Evolutionary conservation across 2,888 invertebrate species (phyloP).

Genomic region (Ochropleura leucogaster): DNA sequence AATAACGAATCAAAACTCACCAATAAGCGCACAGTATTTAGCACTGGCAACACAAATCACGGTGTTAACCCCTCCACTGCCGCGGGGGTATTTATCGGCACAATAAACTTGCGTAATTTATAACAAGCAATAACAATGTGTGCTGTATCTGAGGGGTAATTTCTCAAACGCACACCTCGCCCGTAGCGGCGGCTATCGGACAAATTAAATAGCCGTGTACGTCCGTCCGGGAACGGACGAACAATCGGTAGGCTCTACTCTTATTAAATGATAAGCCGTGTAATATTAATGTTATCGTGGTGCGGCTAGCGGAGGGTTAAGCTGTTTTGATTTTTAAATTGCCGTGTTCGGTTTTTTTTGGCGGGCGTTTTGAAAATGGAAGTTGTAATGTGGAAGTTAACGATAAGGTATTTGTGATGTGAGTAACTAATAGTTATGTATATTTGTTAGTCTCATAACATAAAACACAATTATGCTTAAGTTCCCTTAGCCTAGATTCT

Average conservation of each 20-base stretch:
- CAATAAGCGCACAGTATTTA: conserved; percentile 68
- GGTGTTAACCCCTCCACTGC: conserved; percentile 65
- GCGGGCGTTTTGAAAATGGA: background rate
- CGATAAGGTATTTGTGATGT: background rate
- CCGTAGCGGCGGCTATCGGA: conserved; percentile 70
- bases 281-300: conserved; percentile 65
- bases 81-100: conserved; percentile 80
- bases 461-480: background rate
- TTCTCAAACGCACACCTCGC: conserved; percentile 88
- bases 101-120: conserved; percentile 83
- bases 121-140: conserved; percentile 85
- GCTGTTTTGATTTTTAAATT: conserved; percentile 61
- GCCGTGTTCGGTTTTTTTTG: conserved; percentile 31
- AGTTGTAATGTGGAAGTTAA: conserved; percentile 15
- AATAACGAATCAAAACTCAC: conserved; percentile 58
- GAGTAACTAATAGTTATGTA: background rate
- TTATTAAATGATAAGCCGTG: conserved; percentile 76
- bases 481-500: background rate
- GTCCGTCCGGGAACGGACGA: conserved; percentile 55
- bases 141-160: conserved; percentile 83
- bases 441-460: background rate
- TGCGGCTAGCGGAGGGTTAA: conserved; percentile 57
- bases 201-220: conserved; percentile 76
- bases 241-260: conserved; percentile 71
- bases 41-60: conserved; percentile 69